Evolutionary conservation across 1,140 invertebrate genomes (phyloP), one percentile per base, ranked within the genome.

Genomic region (Atta texana): DNA sequence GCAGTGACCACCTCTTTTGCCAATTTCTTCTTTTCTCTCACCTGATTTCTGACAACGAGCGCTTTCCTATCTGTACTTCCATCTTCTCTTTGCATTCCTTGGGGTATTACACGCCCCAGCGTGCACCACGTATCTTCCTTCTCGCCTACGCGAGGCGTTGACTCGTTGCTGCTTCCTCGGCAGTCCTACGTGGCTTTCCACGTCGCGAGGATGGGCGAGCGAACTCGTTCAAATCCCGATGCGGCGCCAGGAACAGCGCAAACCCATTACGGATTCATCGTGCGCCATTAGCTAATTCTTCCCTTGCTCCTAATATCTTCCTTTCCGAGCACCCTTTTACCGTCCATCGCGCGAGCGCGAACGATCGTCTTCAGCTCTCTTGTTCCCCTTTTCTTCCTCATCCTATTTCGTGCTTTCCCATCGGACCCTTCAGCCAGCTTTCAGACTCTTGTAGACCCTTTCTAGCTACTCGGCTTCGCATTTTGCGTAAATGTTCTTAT

Each of bases 251-350:
- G 92, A 95, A 95, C 94, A 94, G 92, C 92, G 92, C 94, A 94
- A 95, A 95, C 93, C 94, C 94, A 95, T 95, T 95, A 95, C 92
- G 94, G 94, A 95, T 95, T 95, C 94, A 95, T 95, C 94, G 92
- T 94, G 94, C 94, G 93, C 94, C 94, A 95, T 95, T 95, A 95
- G 94, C 94, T 95, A 95, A 95, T 95, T 95, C 94, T 94, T 94
- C 92, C 92, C 92, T 90, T 85, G 90, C 91, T 92, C 89, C 92
- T 88, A 91, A 92, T 91, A 90, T 93, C 91, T 92, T 93, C 91
- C 92, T 93, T 92, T 93, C 91, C 93, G 78, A 91, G 90, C 91
- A 92, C 91, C 89, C 88, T 89, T 92, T 88, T 91, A 86, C 86
- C 90, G 77, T 81, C 85, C 76, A 68, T 39, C 76, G 72, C 80